Percentiles rank a stretch among this genome's conserved stretches.
These are phyloP conservation scores for Paedocypris sp. DNA, from an alignment of 2,113 vertebrate species.

Conservation along the genomic window DNA sequence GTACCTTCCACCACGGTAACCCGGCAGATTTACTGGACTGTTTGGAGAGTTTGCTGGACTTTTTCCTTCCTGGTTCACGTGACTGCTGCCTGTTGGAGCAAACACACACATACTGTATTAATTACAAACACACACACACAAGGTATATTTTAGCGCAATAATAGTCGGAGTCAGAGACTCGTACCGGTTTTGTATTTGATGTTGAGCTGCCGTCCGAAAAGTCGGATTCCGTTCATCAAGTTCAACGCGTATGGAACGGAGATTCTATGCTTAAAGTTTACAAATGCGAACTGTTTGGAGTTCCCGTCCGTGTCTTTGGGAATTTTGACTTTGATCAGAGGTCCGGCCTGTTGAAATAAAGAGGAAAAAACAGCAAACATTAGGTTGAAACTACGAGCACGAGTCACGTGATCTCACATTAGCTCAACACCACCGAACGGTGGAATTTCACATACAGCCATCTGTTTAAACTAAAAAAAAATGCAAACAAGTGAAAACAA, in stretches of 20 bases:
- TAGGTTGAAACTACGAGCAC: background rate
- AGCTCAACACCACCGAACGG: too few species aligned
- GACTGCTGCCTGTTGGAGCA: slow-evolving; percentile 72
- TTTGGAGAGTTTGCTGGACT: slow-evolving; percentile 55
- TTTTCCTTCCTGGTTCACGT: slow-evolving; percentile 61
- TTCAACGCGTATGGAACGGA: slow-evolving; percentile 84
- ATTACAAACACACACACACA: too few species aligned
- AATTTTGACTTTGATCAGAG: slow-evolving; percentile 85
- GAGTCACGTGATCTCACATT: background rate
- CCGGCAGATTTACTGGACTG: slow-evolving; percentile 50
- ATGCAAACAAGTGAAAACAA: too few species aligned
- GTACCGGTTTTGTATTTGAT: slow-evolving; percentile 88
- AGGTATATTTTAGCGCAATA: too few species aligned
- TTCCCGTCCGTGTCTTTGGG: slow-evolving; percentile 83
- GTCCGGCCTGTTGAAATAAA: slow-evolving; percentile 77
- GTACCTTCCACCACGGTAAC: slow-evolving; percentile 53
- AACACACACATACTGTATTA: too few species aligned
- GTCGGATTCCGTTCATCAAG: slow-evolving; percentile 74
- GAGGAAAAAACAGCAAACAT: background rate
- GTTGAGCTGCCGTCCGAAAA: slow-evolving; percentile 76
- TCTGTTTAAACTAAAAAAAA: too few species aligned
- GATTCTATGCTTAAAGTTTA: slow-evolving; percentile 89
- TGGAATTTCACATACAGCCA: too few species aligned
- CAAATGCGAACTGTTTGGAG: slow-evolving; percentile 86
- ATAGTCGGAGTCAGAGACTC: background rate